Base-by-base conservation (phyloP, 30 jellyfish, hydroid and myxozoan genomes). In the Hydractinia symbiolongicarpus region DNA sequence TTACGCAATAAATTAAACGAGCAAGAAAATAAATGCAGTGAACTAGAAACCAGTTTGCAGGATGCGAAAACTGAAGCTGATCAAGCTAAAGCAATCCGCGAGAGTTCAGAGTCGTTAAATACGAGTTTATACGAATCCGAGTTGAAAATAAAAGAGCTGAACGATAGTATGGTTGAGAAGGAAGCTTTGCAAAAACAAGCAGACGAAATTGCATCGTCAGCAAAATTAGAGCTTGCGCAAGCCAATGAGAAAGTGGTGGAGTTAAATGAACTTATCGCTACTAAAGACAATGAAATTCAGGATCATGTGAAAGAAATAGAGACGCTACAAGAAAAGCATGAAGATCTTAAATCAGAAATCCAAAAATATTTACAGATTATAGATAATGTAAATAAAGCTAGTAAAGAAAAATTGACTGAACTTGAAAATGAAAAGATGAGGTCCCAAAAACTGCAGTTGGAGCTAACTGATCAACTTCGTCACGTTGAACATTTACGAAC, bases 1-100 rank as follows among this genome's bases (percentile, higher is more conserved):
- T 68, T 91, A 64, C 96, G 98, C 8, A 70, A 72, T 50, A 77
- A 69, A 9, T 61, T 91, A 4, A 5, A 87, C 17, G 98, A 91
- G 67, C 86, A 91, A 72, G 98, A 91, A 54, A 74, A 82, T 55
- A 77, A 77, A 55, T 77, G 76, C 30, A 55, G 30, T 56, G 76
- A 55, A 30, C 66, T 77, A 16, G 82, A 61, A n/a, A n/a, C 82
- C 8, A 77, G 66, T 55, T 50, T 77, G 8, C 75, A 19, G n/a
- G 9, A 50, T 50, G 84, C 82, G 16, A 60, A 77, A 77, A 77
- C 75, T 49, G 85, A 77, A 50, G 53, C 66, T 0, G 73, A 77
- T 77, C 73, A 54, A 20, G 76, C 21, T 5, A 77, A 60, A 55
- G 53, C 30, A 9, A 54, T 77, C 4, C 60, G 60, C 44, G 51